Evolutionary conservation across 2,888 invertebrate genomes (phyloP).

Genomic region (Sceliomorpha sp.): DNA sequence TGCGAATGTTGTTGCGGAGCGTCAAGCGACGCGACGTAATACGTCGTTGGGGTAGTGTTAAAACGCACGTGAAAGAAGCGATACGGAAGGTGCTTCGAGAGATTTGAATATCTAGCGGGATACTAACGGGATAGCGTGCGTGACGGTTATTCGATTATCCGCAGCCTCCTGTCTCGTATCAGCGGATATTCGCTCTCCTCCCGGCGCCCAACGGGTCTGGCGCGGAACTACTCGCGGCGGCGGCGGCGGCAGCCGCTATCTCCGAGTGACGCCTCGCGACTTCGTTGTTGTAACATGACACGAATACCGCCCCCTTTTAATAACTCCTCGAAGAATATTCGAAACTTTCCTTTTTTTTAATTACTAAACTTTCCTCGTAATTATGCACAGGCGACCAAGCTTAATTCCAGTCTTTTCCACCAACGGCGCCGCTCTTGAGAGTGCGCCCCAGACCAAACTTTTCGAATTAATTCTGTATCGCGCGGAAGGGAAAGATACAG

Average conservation of each 20-base stretch:
- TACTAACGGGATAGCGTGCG: slow-evolving; percentile 7
- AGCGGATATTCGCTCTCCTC: slow-evolving; percentile 48
- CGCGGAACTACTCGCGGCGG: slow-evolving; percentile 9
- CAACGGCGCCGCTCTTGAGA: slow-evolving; percentile 29
- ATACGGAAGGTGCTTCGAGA: slow-evolving; percentile 1
- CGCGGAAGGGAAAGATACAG: slow-evolving; percentile 20
- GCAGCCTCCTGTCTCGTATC: slow-evolving; percentile 57
- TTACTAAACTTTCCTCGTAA: slow-evolving; percentile 52
- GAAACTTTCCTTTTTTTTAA: slow-evolving; percentile 45
- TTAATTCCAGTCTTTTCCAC: slow-evolving; percentile 35
- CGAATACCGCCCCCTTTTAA: slow-evolving; percentile 39
- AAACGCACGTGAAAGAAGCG: neutral
- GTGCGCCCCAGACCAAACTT: slow-evolving; percentile 21
- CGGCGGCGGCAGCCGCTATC: slow-evolving; percentile 8
- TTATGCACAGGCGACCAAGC: slow-evolving; percentile 44
- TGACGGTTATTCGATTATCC: slow-evolving; percentile 67
- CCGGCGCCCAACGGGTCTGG: no score
- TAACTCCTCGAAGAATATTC: slow-evolving; percentile 50
- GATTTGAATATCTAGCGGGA: slow-evolving; percentile 15
- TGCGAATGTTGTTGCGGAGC: no score
- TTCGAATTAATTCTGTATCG: slow-evolving; percentile 50
- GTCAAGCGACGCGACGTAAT: no score
- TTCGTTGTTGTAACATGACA: slow-evolving; percentile 22
- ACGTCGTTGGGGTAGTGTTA: no score
- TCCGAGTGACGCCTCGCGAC: slow-evolving; percentile 28